Conservation (phyloP, 2,113 vertebrate genomes). For the Vimba vimba region DNA sequence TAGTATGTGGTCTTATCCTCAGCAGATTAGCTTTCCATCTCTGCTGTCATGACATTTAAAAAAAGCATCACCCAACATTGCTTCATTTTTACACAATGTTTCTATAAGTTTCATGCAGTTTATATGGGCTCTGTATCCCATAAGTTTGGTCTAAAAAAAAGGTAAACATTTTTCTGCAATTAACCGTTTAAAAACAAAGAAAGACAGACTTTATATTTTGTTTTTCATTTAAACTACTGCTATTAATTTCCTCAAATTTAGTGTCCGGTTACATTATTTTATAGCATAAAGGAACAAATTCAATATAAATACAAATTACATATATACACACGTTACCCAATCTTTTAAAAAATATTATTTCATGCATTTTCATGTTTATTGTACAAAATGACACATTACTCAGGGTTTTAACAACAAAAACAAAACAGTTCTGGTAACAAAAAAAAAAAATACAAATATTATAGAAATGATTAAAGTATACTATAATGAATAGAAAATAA, state of each 20-base stretch:
- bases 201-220: not conserved
- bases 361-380: not conserved
- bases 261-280: too few species aligned
- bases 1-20: not conserved
- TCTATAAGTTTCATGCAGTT: not conserved
- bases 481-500: not conserved
- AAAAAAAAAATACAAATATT: not conserved
- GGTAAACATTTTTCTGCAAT: not conserved
- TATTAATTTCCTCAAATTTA: too few species aligned
- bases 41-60: not conserved
- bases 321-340: not conserved
- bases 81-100: not conserved
- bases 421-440: not conserved
- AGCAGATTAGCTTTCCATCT: slow-evolving; percentile 4
- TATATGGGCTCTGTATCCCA: too few species aligned
- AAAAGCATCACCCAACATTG: not conserved
- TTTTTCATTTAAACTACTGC: not conserved
- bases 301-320: too few species aligned
- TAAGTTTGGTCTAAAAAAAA: not conserved
- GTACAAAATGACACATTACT: not conserved
- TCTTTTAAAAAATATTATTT: not conserved
- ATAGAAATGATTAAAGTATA: too few species aligned
- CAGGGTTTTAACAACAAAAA: not conserved
- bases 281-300: too few species aligned
- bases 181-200: not conserved